These are phyloP conservation scores for Danio albolineatus DNA, from an alignment of 2,797 vertebrate genomes.

Conservation along the genomic window DNA sequence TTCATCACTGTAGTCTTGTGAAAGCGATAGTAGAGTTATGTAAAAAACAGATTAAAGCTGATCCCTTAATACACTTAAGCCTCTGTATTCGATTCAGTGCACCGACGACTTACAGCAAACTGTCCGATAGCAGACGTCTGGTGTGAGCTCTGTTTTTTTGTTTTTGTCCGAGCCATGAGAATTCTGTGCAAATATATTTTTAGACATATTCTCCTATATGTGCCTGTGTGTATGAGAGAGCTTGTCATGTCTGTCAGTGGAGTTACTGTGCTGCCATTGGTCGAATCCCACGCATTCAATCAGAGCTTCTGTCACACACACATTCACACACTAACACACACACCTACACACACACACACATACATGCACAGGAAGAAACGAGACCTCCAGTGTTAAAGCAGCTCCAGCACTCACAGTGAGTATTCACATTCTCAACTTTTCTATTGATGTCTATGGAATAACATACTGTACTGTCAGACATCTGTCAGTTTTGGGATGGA, in stretches of 20 bases:
- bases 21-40: not conserved
- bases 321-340: slow-evolving; percentile 39
- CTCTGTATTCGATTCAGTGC: slow-evolving; percentile 19
- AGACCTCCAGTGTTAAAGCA: slow-evolving; percentile 34
- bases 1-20: not conserved
- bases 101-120: not conserved
- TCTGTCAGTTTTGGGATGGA: slow-evolving; percentile 32
- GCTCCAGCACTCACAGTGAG: slow-evolving; percentile 44
- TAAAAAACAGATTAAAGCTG: slow-evolving; percentile 17
- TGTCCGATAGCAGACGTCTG: not conserved
- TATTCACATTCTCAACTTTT: slow-evolving; percentile 25
- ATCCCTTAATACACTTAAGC: not conserved
- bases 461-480: slow-evolving; percentile 16
- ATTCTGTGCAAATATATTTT: slow-evolving; percentile 22
- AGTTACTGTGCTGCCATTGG: slow-evolving; percentile 72
- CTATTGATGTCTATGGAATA: not conserved
- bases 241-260: slow-evolving; percentile 46
- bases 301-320: slow-evolving; percentile 50
- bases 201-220: slow-evolving; percentile 21
- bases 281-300: slow-evolving; percentile 61
- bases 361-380: slow-evolving; percentile 37
- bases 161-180: not conserved
- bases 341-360: slow-evolving; percentile 1
- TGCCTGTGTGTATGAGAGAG: slow-evolving; percentile 52
- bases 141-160: not conserved